Evolutionary conservation across 2,888 invertebrate species (phyloP), one percentile per base, ranked within the genome.

Genomic region (Choristoneura rosaceana): DNA sequence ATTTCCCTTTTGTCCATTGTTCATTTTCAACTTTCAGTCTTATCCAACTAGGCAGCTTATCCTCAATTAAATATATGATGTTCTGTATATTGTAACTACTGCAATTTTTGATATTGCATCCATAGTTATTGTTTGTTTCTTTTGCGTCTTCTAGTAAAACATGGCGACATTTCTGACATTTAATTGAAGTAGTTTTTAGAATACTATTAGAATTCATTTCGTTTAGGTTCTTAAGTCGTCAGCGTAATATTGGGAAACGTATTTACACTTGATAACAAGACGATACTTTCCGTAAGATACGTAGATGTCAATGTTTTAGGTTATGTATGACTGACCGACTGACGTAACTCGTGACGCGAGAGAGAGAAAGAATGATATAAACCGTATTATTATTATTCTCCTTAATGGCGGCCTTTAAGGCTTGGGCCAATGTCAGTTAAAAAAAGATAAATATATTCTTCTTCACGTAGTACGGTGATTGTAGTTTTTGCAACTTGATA

Each of bases 1-100:
- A 82, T 88, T 96, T 96, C n/a, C 96, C 96, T 84, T 95, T 96
- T 0, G 95, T 95, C 96, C 96, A 96, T 65, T 95, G 88, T 76
- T 95, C 94, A 71, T 90, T 86, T 81, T 95, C 94, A 55, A 96
- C 84, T 81, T 88, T 91, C 41, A 77, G 70, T 74, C 83, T 90
- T 70, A 96, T 94, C 96, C 96, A 96, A 15, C 82, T 76, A 0
- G 96, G 96, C 64, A 95, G 80, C 73, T 83, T 84, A n/a, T 95
- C 95, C 83, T 96, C 96, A 71, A 87, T 84, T 58, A 96, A 78
- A 79, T 94, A 95, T 74, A 95, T 82, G 74, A 92, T 90, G 38
- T 79, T 87, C 50, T 86, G 88, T 12, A 82, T 69, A 75, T 87
- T 83, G 73, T 89, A 91, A 75, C 89, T 91, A 67, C 75, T 81